Base-by-base conservation (phyloP, 2,113 vertebrate genomes). In the Hipposideros armiger region DNA sequence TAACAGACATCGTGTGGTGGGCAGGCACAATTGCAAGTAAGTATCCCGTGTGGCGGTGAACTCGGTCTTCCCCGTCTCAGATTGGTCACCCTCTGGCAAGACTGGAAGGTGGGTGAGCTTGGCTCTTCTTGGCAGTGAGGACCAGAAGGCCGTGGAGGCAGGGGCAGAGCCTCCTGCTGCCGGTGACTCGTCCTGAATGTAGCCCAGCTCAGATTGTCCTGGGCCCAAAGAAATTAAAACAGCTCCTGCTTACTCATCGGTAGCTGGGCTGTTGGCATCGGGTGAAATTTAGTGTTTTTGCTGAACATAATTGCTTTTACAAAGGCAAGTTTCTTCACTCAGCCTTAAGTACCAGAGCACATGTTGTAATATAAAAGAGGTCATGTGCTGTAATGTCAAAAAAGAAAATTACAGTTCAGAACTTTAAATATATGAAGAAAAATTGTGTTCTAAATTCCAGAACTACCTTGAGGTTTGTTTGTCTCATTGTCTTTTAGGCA, bases 1-100 rank as follows among this genome's bases (percentile, higher is more conserved):
- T 99, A 94, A 98, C 98, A 47, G 99, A 99, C 97, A 98, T 98
- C 92, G 99, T 99, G 84, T 99, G 99, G 99, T 99, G 99, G 99
- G 98, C 98, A 10, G 99, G 99, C 66, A 99, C 99, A 14, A 97
- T 99, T 95, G 98, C 99, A 98, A 99, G 99, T 99, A 98, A 99
- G 99, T 99, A 95, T 78, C 28, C 74, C 72, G 20, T 67, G 45
- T 80, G 32, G 36, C 28, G 4, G 81, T 74, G 40, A 22, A 52
- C 47, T 42, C 13, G 15, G 52, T 19, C 45, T 89, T 36, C 22
- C 28, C 17, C 32, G 40, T 90, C 45, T 66, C 13, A 81, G 58
- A 17, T 58, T 36, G 7, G 47, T 47, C 36, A 3, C 47, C 9
- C 5, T 50, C 72, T 36, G 54, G 40, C 15, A 50, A 60, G 6